Base-by-base conservation (phyloP, 2,797 vertebrate genomes). In the Clarias pachynema region DNA sequence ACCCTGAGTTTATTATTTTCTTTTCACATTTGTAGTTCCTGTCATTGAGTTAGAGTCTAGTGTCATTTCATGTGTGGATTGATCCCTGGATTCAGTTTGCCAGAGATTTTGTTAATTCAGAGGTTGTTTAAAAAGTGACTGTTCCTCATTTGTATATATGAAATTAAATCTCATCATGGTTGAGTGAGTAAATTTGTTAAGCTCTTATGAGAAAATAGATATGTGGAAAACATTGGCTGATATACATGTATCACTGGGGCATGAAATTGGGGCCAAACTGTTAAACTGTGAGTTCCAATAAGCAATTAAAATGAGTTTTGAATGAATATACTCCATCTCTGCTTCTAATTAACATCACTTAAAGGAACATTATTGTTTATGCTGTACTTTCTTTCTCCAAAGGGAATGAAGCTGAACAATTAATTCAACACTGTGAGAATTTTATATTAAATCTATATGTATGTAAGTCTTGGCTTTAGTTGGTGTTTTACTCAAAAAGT, bases 281-380 rank as follows among this genome's bases (percentile, higher is more conserved):
- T 73, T 40, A 73, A 15, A 24, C 70, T 73, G 40, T 73, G 14
- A 73, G 2, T 49, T 73, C 70, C 40, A 73, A 49, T 15, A 49
- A 73, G 37, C 22, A 49, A 49, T 44, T 24, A 73, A 5, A 73
- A n/a, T 40, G 14, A n/a, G 10, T 73, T 44, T 73, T 16, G 24
- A n/a, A 49, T 73, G 40, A 49, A 73, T 72, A 40, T 44, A 73
- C 70, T 49, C 40, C 69, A 72, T 5, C 37, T 72, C 37, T 72
- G 37, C 20, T 72, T 49, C 5, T 24, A 72, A 34, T 70, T 70
- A 70, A 40, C 9, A n/a, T 73, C 40, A 44, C 24, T 2, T 49
- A n/a, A 73, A 73, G 2, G 14, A 26, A 12, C 0, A 8, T n/a
- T 73, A 73, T 49, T 49, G 70, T 73, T 72, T n/a, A n/a, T 49